Evolutionary conservation across 1,140 invertebrate species (phyloP).

Genomic region (Marisa cornuarietis): DNA sequence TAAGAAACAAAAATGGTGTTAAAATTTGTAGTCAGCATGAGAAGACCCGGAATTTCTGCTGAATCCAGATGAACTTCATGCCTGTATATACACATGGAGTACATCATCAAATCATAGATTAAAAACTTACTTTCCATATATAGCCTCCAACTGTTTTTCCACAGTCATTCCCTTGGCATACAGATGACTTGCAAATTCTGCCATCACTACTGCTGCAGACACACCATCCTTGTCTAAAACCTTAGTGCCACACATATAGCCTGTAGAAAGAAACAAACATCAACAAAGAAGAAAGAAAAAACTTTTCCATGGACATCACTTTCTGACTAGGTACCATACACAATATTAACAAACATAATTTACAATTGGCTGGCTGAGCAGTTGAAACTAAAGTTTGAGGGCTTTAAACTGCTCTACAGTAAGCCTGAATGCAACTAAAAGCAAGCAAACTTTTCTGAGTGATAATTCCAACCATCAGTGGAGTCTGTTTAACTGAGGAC

Average conservation of each 20-base stretch:
- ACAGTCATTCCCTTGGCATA: conserved; percentile 73
- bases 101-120: not conserved
- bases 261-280: conserved; percentile 59
- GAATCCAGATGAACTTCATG: not conserved
- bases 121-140: conserved; percentile 78
- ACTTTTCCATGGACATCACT: not conserved
- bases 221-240: conserved; percentile 97
- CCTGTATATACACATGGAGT: not conserved
- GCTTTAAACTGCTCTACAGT: not conserved
- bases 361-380: not conserved
- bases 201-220: conserved; percentile 80
- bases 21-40: too few species aligned
- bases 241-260: conserved; percentile 89
- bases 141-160: conserved; percentile 78
- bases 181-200: conserved; percentile 83
- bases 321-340: too few species aligned
- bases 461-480: too few species aligned
- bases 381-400: not conserved
- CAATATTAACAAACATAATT: too few species aligned
- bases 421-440: too few species aligned
- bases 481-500: too few species aligned
- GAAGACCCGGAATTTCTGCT: too few species aligned
- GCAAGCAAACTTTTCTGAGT: too few species aligned
- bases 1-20: too few species aligned
- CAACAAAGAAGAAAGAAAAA: too few species aligned